Evolutionary conservation across 2,797 vertebrate genomes (phyloP).

Genomic region (Siniperca scherzeri): DNA sequence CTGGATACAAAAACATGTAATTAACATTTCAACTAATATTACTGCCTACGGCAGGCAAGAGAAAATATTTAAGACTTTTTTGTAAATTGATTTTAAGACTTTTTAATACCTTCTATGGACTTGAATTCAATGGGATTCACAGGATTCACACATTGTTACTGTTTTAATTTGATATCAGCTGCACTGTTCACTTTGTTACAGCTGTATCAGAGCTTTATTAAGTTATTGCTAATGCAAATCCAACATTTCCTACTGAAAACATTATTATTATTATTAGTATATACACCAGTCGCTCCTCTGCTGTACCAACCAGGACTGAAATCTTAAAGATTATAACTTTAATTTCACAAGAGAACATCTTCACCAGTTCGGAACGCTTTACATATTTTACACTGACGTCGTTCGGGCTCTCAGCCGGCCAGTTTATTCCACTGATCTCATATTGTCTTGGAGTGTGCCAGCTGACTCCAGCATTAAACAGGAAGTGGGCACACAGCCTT

Average conservation of each 20-base stretch:
- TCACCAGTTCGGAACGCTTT: background rate
- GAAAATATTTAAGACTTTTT: no score
- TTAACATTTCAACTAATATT: no score
- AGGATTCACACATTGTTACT: no score
- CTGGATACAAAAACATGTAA: no score
- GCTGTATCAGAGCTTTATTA: background rate
- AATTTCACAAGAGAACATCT: background rate
- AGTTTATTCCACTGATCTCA: constrained; percentile 43
- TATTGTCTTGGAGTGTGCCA: constrained; percentile 5
- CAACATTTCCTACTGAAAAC: background rate
- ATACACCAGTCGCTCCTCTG: no score
- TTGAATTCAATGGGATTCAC: no score
- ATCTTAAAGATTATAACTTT: background rate
- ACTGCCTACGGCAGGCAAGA: no score
- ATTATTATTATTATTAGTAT: no score
- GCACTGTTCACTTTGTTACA: background rate
- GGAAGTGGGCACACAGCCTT: constrained; percentile 54
- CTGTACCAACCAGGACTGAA: background rate
- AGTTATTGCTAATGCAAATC: background rate
- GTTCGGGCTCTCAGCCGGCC: background rate
- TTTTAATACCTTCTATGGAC: no score
- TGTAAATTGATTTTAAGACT: no score
- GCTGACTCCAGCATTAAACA: constrained; percentile 49
- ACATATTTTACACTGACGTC: constrained; percentile 4
- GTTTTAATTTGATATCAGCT: background rate